Evolutionary conservation across 2,113 vertebrate genomes (phyloP).

Genomic region (Dermatemys mawii): DNA sequence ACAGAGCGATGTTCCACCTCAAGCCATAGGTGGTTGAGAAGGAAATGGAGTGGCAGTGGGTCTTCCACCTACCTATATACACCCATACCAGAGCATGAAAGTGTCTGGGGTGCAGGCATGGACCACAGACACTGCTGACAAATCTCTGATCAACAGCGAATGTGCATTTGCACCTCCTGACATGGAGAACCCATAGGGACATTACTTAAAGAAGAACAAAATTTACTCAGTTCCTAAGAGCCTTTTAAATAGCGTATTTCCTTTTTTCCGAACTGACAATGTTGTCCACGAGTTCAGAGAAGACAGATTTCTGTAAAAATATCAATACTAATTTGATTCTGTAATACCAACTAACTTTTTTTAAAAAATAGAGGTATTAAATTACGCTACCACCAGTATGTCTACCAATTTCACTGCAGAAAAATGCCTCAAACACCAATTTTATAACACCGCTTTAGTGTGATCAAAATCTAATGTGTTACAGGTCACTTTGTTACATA

Average conservation of each 20-base stretch:
- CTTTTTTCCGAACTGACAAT: neutral
- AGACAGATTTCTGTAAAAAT: neutral
- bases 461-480: neutral
- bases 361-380: neutral
- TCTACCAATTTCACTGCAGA: neutral
- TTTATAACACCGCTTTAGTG: neutral
- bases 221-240: neutral
- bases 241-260: neutral
- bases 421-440: neutral
- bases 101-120: too few relatives aligned
- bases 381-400: neutral
- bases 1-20: too few relatives aligned
- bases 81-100: too few relatives aligned
- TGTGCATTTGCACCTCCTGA: neutral
- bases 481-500: slow-evolving; percentile 37
- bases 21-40: too few relatives aligned
- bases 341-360: neutral
- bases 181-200: neutral
- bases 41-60: too few relatives aligned
- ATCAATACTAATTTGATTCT: neutral
- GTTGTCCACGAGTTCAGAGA: neutral
- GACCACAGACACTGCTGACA: neutral
- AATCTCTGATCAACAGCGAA: neutral
- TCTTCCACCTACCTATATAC: too few relatives aligned
- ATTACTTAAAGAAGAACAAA: neutral